Base-by-base conservation (phyloP, 53 echinoderm and acorn worm genomes). In the Actinopyga echinites region DNA sequence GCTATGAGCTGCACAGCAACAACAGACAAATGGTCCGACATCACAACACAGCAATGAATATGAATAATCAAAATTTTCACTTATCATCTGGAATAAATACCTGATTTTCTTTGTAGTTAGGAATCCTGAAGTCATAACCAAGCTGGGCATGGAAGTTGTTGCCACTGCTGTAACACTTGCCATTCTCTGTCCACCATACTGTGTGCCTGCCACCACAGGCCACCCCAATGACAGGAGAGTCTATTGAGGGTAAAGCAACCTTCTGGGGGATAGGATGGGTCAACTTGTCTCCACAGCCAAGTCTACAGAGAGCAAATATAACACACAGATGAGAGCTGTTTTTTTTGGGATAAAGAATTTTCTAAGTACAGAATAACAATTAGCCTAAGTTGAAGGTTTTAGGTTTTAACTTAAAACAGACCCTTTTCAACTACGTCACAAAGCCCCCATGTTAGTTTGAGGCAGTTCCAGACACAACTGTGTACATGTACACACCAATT, bases 131-230 rank as follows among this genome's bases (percentile, higher is more conserved):
- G 83, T 99, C 94, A 42, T 99, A 99, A 12, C 94, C 94, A 21
- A 99, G 89, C 77, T 99, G 99, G 33, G 94, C 99, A 78, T 94
- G 90, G 89, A 94, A 99, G 89, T 99, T 99, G 83, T 99, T 99
- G n/a, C 99, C 99, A 73, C 88, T 90, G 89, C 99, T 95, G 87
- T 82, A 94, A 65, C 90, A 88, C 17, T 82, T 61, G 37, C 99
- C 94, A 66, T 95, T 92, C 67, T 90, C 89, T 23, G 88, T 69
- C 92, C 94, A 92, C 61, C 92, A 65, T 9, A 94, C 86, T 6
- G 94, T 92, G 81, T 99, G 99, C 33, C 99, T 82, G 83, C 94
- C 90, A 34, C 99, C 99, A 77, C 99, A 99, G 38, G 89, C 90
- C 55, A 99, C 83, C 4, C 99, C 94, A 57, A 65, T 71, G 40